phyloP scores from a whole-genome alignment of 1,140 invertebrate species.

The Globodera rostochiensis region DNA sequence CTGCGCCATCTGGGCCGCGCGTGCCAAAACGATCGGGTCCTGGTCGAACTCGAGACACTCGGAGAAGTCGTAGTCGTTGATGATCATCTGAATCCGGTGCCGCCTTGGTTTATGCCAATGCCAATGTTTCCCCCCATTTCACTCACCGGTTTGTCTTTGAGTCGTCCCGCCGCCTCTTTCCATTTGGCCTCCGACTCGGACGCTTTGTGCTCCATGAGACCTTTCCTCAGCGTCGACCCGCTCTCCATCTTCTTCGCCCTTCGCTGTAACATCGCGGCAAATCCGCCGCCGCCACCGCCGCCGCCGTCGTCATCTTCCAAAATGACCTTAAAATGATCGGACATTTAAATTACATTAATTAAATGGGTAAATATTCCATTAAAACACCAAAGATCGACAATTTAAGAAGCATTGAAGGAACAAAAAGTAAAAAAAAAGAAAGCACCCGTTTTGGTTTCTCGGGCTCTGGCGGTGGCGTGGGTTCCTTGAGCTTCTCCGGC shows the following conservation, averaged over 20 bases:
- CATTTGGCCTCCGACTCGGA: slow-evolving; percentile 76
- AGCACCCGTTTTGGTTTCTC: slow-evolving; percentile 34
- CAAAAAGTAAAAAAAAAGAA: neutral
- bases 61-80: slow-evolving; percentile 94
- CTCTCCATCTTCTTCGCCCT: slow-evolving; percentile 54
- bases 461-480: slow-evolving; percentile 43
- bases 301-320: slow-evolving; percentile 61
- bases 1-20: slow-evolving; percentile 53
- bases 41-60: slow-evolving; percentile 74
- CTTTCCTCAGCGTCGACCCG: slow-evolving; percentile 49
- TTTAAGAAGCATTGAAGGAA: neutral
- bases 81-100: slow-evolving; percentile 72
- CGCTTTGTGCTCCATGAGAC: slow-evolving; percentile 76
- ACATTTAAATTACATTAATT: slow-evolving; percentile 11
- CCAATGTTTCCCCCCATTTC: neutral
- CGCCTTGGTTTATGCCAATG: too few species aligned
- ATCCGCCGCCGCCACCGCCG: slow-evolving; percentile 44
- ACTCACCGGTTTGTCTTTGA: slow-evolving; percentile 30
- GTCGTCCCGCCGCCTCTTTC: slow-evolving; percentile 42
- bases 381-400: too few species aligned
- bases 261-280: slow-evolving; percentile 65
- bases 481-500: slow-evolving; percentile 43
- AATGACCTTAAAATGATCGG: slow-evolving; percentile 15
- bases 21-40: slow-evolving; percentile 60
- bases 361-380: too few species aligned